Conservation (phyloP, 2,888 invertebrate genomes). For the Sphinx pinastri region DNA sequence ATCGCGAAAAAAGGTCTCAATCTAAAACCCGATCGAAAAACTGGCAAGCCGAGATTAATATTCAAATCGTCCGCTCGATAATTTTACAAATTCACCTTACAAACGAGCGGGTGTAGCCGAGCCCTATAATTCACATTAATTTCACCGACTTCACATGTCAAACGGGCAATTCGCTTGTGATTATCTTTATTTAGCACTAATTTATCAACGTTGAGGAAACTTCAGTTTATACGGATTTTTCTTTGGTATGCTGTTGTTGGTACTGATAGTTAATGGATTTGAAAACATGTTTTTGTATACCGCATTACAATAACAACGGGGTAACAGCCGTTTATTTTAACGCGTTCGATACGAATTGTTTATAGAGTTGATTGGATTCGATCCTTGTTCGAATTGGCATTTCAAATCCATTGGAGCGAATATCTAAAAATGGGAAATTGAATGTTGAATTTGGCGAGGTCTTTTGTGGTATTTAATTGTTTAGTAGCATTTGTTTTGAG, state of each 20-base stretch:
- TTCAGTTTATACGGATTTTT: slow-evolving; percentile 49
- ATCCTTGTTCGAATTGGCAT: slow-evolving; percentile 9
- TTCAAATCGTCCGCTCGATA: slow-evolving; percentile 73
- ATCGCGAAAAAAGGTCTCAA: slow-evolving; percentile 33
- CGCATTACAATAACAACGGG: slow-evolving; percentile 2
- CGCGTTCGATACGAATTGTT: slow-evolving; percentile 2
- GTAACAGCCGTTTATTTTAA: slow-evolving; percentile 8
- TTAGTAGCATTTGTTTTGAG: neutral
- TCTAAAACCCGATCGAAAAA: slow-evolving; percentile 49
- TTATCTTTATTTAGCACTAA: slow-evolving; percentile 80
- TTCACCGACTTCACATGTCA: slow-evolving; percentile 76
- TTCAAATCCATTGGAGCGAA: neutral
- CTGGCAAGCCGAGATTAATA: slow-evolving; percentile 69
- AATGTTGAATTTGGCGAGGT: neutral
- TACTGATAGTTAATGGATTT: slow-evolving; percentile 25
- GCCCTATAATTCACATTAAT: slow-evolving; percentile 82
- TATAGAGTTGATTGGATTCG: slow-evolving; percentile 14
- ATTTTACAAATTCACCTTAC: slow-evolving; percentile 78
- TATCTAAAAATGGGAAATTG: slow-evolving; percentile 1
- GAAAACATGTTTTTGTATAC: slow-evolving; percentile 18
- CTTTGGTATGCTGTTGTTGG: slow-evolving; percentile 35
- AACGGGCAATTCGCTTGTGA: slow-evolving; percentile 74
- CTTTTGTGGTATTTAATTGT: neutral
- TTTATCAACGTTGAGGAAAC: slow-evolving; percentile 67
- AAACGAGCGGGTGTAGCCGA: slow-evolving; percentile 69